Percentiles rank a stretch among this genome's conserved stretches.
These are phyloP conservation scores for Dryococelus australis DNA, from an alignment of 2,888 invertebrate genomes.

Conservation along the genomic window DNA sequence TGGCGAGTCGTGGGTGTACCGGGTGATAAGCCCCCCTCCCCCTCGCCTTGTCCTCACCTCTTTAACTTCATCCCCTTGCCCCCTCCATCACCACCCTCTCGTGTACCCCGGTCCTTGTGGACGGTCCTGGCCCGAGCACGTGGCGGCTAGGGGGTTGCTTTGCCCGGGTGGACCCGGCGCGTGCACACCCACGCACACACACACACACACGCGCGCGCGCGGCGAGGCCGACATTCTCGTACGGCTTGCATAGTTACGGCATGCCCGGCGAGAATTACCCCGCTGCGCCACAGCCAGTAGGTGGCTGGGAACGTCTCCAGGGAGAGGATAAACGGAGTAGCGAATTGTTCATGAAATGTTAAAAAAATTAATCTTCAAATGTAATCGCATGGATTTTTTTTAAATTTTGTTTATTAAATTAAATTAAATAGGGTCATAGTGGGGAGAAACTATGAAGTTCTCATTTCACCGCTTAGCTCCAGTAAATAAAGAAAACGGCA, in stretches of 20 bases:
- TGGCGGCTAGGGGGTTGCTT: neutral
- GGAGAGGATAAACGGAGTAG: too few species aligned
- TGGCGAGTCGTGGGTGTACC: neutral
- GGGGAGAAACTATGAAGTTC: too few species aligned
- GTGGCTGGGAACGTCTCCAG: too few species aligned
- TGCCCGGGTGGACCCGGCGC: slow-evolving; percentile 1
- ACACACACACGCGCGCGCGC: neutral
- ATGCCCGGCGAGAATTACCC: neutral
- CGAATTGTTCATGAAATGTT: too few species aligned
- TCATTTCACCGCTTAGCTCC: too few species aligned
- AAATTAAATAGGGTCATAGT: too few species aligned
- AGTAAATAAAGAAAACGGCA: too few species aligned
- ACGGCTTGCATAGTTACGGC: neutral
- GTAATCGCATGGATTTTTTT: too few species aligned
- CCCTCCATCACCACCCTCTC: neutral
- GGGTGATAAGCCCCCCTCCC: neutral
- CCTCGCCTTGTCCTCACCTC: neutral
- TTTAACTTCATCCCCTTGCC: neutral
- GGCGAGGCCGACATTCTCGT: neutral
- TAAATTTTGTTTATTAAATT: too few species aligned
- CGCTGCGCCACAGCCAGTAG: too few species aligned
- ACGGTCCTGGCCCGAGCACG: neutral
- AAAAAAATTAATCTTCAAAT: too few species aligned
- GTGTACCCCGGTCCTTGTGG: too few species aligned
- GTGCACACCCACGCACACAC: neutral